Evolutionary conservation across 92 coral and sea anemone species (phyloP).

Genomic region (Porites cylindrica): DNA sequence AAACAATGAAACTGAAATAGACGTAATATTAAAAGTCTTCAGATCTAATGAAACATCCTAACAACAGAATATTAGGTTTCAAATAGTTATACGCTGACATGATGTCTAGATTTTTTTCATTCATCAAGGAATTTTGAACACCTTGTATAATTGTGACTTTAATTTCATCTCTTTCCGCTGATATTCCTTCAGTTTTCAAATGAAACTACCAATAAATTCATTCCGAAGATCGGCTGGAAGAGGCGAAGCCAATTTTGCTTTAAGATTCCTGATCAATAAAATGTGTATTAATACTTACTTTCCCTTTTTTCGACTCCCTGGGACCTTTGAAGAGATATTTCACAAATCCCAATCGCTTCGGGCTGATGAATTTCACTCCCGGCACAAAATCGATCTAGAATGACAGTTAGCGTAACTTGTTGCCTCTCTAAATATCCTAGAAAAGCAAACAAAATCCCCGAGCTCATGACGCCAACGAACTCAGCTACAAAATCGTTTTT

Average conservation of each 20-base stretch:
- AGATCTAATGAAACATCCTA: no score
- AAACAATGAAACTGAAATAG: no score
- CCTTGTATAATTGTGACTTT: no score
- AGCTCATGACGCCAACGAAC: conserved; percentile 8
- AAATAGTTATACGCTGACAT: no score
- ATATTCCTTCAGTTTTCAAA: not conserved
- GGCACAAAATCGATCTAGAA: not conserved
- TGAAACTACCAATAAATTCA: not conserved
- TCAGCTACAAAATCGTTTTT: not conserved
- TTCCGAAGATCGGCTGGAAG: not conserved
- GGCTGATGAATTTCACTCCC: no score
- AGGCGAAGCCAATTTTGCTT: not conserved
- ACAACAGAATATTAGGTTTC: no score
- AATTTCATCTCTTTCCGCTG: not conserved
- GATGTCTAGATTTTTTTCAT: no score
- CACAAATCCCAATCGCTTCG: not conserved
- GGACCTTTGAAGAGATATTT: not conserved
- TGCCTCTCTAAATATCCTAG: not conserved
- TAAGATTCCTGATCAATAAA: not conserved
- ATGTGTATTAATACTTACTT: not conserved
- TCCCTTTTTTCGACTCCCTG: not conserved
- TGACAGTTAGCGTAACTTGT: not conserved
- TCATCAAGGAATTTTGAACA: no score
- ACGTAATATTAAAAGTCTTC: no score
- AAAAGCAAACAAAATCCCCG: conserved; percentile 27